A percentile compares a stretch with the other conserved stretches of the same genome.
Evolutionary conservation across 2,888 invertebrate species (phyloP).

Genomic region (Callimorpha dominula): DNA sequence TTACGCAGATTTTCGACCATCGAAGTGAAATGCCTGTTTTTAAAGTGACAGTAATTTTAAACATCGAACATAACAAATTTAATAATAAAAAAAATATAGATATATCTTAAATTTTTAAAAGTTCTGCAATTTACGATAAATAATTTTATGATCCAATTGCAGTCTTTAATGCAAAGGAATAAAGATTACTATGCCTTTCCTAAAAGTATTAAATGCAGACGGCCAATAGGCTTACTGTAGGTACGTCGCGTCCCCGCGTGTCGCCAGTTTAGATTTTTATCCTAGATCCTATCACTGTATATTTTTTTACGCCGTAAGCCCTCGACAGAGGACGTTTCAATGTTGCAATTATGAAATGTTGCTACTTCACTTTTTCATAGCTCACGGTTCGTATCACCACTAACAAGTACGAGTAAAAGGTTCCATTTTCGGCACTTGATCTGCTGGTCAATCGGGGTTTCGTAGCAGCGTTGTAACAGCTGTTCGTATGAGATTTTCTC

Average conservation of each 20-base stretch:
- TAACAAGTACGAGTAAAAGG: too few relatives aligned
- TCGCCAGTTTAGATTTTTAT: background rate
- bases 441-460: too few relatives aligned
- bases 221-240: too few relatives aligned
- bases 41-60: constrained; percentile 8
- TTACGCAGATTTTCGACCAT: constrained; percentile 53
- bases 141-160: background rate
- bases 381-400: too few relatives aligned
- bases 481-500: too few relatives aligned
- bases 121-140: background rate
- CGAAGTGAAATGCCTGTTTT: constrained; percentile 30
- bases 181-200: background rate
- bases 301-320: too few relatives aligned
- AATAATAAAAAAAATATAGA: background rate
- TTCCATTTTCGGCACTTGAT: too few relatives aligned
- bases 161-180: background rate
- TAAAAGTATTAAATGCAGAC: background rate
- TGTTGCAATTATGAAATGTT: too few relatives aligned
- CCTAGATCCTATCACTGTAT: too few relatives aligned
- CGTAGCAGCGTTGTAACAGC: too few relatives aligned
- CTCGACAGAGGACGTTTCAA: too few relatives aligned
- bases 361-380: too few relatives aligned
- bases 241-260: background rate
- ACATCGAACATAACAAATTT: background rate
- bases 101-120: background rate